Percentiles rank a stretch among this genome's conserved stretches.
Conservation (phyloP, 1,140 invertebrate genomes). For the Neelides sp. region DNA sequence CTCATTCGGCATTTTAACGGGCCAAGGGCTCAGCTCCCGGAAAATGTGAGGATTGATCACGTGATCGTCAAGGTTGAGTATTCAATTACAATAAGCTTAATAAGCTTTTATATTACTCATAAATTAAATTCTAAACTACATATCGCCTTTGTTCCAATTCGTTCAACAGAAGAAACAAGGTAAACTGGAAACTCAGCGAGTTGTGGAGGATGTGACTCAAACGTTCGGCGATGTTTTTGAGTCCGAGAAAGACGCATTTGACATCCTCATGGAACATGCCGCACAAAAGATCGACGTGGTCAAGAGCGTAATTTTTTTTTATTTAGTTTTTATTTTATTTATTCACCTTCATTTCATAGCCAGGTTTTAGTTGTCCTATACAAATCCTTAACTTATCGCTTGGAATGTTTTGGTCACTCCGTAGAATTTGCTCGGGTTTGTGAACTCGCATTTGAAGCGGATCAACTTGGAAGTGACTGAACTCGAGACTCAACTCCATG, state of each 20-base stretch:
- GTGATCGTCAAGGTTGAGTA: conserved; percentile 57
- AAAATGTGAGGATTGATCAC: conserved; percentile 82
- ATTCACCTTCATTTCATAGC: too few species aligned
- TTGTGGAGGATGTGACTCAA: conserved; percentile 83
- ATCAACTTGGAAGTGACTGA: conserved; percentile 91
- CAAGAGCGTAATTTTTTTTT: conserved; percentile 78
- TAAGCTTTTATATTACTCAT: neutral
- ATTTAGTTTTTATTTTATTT: too few species aligned
- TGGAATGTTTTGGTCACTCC: too few species aligned
- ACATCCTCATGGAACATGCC: conserved; percentile 95
- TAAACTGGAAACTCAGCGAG: conserved; percentile 52
- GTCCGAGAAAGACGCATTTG: conserved; percentile 94
- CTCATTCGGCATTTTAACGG: conserved; percentile 87
- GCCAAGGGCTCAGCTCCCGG: conserved; percentile 84
- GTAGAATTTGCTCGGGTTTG: too few species aligned
- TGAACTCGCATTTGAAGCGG: conserved; percentile 94
- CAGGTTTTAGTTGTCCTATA: too few species aligned
- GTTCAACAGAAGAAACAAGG: conserved; percentile 50
- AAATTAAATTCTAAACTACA: neutral
- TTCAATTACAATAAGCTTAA: neutral
- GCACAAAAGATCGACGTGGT: conserved; percentile 95
- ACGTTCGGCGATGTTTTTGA: conserved; percentile 89
- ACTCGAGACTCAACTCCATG: conserved; percentile 88
- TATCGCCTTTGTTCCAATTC: neutral
- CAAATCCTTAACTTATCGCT: too few species aligned